phyloP scores from a whole-genome alignment of 2,113 vertebrate genomes.

The Xiphophorus couchianus region DNA sequence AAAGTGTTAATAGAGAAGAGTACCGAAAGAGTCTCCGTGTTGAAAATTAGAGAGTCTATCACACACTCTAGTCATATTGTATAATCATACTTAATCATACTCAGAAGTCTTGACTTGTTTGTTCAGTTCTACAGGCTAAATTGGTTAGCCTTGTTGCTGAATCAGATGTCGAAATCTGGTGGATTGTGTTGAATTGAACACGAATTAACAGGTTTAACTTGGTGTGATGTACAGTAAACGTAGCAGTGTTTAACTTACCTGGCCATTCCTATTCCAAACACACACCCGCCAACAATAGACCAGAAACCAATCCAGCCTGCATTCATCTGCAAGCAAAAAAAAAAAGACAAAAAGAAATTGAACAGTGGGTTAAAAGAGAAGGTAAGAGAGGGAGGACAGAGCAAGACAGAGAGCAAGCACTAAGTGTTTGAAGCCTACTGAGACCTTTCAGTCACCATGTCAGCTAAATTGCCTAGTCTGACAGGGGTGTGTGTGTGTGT shows the following conservation, averaged over 20 bases:
- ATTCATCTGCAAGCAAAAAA: constrained; percentile 83
- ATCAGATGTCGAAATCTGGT: too few species aligned
- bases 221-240: not conserved
- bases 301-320: constrained; percentile 99
- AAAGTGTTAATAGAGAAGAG: not conserved
- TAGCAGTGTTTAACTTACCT: constrained; percentile 77
- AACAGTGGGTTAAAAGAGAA: not conserved
- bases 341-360: not conserved
- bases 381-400: not conserved
- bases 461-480: constrained; percentile 21
- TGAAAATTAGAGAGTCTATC: not conserved
- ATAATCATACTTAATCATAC: not conserved
- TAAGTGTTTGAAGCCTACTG: constrained; percentile 23
- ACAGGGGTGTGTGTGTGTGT: not conserved
- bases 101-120: not conserved
- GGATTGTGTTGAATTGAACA: too few species aligned
- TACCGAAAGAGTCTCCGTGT: not conserved
- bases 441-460: constrained; percentile 49
- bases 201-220: too few species aligned
- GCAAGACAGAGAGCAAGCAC: constrained; percentile 19
- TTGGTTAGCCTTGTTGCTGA: not conserved
- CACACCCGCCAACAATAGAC: constrained; percentile 94
- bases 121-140: not conserved
- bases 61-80: not conserved
- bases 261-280: constrained; percentile 94